phyloP scores from a whole-genome alignment of 1,140 invertebrate species.

The Dermatophagoides farinae region DNA sequence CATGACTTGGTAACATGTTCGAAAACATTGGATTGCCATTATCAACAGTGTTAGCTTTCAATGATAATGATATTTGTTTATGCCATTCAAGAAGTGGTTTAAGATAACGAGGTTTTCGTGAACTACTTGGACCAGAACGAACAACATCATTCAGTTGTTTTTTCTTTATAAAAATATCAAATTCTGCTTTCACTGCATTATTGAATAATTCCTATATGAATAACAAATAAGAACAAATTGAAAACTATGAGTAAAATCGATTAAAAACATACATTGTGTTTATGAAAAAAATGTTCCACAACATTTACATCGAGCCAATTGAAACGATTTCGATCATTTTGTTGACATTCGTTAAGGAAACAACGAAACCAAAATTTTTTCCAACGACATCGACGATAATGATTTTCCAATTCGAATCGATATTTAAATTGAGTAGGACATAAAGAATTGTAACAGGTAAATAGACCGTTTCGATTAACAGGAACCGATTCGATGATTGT shows the following conservation, averaged over 20 bases:
- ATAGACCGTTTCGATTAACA: background rate
- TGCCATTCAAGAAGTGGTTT: background rate
- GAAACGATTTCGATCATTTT: too few species aligned
- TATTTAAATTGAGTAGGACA: background rate
- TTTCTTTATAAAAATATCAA: too few species aligned
- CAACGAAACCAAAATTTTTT: background rate
- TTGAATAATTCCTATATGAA: background rate
- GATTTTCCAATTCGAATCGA: constrained; percentile 4
- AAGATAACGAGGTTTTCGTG: too few species aligned
- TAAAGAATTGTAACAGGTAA: background rate
- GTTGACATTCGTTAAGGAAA: background rate
- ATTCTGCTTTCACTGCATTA: background rate
- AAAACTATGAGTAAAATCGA: background rate
- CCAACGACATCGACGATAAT: background rate
- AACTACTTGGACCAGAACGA: background rate
- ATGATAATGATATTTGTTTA: background rate
- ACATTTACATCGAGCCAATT: background rate
- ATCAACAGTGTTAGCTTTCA: background rate
- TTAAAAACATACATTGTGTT: background rate
- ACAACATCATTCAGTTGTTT: too few species aligned
- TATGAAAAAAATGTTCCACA: background rate
- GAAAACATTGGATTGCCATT: background rate
- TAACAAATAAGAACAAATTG: background rate
- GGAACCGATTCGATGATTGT: too few species aligned
- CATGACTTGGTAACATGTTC: background rate